Evolutionary conservation across 2,888 invertebrate species (phyloP), one percentile per base, ranked within the genome.

Genomic region (Dryomyza anilis): DNA sequence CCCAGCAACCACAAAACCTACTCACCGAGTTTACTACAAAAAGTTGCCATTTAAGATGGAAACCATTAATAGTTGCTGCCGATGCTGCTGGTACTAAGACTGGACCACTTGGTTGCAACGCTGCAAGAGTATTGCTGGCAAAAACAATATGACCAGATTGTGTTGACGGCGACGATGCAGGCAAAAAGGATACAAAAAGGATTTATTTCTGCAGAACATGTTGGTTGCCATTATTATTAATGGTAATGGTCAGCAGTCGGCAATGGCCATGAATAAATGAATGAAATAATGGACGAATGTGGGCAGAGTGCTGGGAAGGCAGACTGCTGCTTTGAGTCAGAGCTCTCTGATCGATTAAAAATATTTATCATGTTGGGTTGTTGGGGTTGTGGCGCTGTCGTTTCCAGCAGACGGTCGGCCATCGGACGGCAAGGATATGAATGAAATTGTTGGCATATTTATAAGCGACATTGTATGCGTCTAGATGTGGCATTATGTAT

Each of bases 131-230:
- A 50, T 2, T 23, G n/a, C 21, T 23, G 48, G 48, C 27, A 23
- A 23, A 50, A n/a, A 7, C 2, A 21, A 23, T 23, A 16, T 23
- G 48, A 50, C 48, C 48, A 50, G 48, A 14, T 14, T 16, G 19
- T 19, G 21, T 16, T 16, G 19, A 50, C 48, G 25, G 23, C 48
- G 14, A 10, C 10, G 46, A n/a, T 46, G 46, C 3, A 8, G 25
- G 48, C 23, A 23, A 50, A 50, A 23, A 50, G 48, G 48, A 50
- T 50, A 21, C 48, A 23, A 21, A 10, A 12, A 50, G n/a, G 48
- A 50, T 50, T 50, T 50, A 50, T 50, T 50, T 50, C 2, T 50
- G 48, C 48, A 50, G 14, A 21, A 23, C 23, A 50, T 50, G 48
- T 25, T 50, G 48, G 12, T 25, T 23, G n/a, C n/a, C n/a, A n/a